Base-by-base conservation (phyloP, 2,888 invertebrate genomes). In the Nephrocerus scutellatus region DNA sequence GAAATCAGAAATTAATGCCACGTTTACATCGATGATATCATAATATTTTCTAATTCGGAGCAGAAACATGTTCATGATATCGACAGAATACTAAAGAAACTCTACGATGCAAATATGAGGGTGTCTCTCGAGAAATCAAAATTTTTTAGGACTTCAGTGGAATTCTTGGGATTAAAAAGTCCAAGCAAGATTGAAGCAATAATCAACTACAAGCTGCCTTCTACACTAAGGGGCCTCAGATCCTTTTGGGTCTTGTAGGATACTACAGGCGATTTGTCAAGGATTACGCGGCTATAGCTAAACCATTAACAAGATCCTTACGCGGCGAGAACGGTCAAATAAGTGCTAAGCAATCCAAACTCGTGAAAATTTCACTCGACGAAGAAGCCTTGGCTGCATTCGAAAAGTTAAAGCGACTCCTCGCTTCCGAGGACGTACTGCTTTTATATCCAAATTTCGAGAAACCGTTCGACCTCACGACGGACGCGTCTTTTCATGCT, bases 131-230 rank as follows among this genome's bases (percentile, higher is more conserved):
- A 44, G 26, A 45, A 45, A 28, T 35, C 34, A 2, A 46, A 37
- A 41, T 59, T 60, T 43, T 41, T 60, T 7, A 40, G 38, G 24
- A 51, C 51, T 16, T 46, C 50, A 32, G 52, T 62, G 2, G 49
- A 52, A 21, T 63, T 52, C 38, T 45, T 66, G 14, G 61, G 62
- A 5, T 60, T 59, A n/a, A 36, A 39, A 9, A 43, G n/a, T 34
- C 36, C 37, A 10, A 36, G 32, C 30, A 39, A 36, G 19, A 30
- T 40, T 9, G 19, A 37, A 10, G 22, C 30, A 13, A 45, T 39
- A 28, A 19, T 37, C n/a, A 37, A 30, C 28, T 39, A 41, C n/a
- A 22, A 30, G 12, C 15, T 20, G 10, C 41, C 41, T 8, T 19
- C 19, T 12, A 33, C 36, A 7, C n/a, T 44, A 13, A 13, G 41